These are phyloP conservation scores for Umimayanthus kanabou DNA, from an alignment of 92 coral and sea anemone genomes.

Conservation along the genomic window DNA sequence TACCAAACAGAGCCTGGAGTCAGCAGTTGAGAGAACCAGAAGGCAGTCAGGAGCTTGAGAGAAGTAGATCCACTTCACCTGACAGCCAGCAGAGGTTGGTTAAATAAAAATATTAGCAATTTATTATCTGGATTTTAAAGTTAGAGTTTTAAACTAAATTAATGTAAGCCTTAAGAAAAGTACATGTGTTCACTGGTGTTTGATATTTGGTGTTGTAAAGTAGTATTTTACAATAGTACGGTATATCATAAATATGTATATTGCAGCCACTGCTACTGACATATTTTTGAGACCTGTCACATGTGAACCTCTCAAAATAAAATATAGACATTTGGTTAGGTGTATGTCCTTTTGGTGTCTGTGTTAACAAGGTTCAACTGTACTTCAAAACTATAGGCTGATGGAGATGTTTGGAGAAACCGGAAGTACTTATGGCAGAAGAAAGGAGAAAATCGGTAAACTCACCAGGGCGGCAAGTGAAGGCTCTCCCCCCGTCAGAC, in stretches of 20 bases:
- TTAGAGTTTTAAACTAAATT: too few species aligned
- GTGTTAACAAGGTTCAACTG: too few species aligned
- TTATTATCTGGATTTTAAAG: not conserved
- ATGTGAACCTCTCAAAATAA: not conserved
- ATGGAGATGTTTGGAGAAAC: conserved; percentile 39
- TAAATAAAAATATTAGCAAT: not conserved
- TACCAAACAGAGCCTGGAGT: conserved; percentile 7
- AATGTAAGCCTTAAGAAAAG: too few species aligned
- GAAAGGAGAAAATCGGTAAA: not conserved
- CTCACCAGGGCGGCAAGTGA: conserved; percentile 29
- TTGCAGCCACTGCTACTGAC: not conserved
- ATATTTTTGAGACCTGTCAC: not conserved
- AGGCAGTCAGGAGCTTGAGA: conserved; percentile 13
- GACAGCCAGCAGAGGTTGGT: conserved; percentile 27
- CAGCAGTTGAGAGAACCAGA: not conserved
- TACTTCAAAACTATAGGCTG: conserved; percentile 12
- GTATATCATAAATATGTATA: too few species aligned
- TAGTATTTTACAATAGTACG: too few species aligned
- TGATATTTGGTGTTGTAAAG: too few species aligned
- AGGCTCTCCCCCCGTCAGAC: conserved; percentile 24
- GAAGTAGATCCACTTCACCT: conserved; percentile 36
- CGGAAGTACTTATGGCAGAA: not conserved
- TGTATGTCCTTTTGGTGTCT: not conserved
- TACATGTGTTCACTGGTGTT: too few species aligned
- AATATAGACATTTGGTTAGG: too few species aligned